Conservation (phyloP, 2,888 invertebrate species). For the Podabrus alpinus region DNA sequence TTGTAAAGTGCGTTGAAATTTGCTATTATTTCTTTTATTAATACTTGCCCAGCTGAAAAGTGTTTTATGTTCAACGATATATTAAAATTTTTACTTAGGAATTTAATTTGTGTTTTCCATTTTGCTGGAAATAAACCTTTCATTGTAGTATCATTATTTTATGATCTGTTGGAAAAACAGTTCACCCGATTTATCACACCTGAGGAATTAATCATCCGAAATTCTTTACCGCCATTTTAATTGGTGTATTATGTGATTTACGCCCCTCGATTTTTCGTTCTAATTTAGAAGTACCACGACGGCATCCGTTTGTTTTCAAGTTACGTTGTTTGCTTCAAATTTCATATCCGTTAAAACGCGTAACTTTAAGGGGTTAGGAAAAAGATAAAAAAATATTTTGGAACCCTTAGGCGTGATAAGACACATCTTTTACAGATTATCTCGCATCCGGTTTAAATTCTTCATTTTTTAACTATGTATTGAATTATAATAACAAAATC, state of each 20-base stretch:
- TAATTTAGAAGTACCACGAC: slow-evolving; percentile 9
- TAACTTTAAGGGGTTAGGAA: slow-evolving; percentile 13
- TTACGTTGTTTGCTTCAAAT: slow-evolving; percentile 26
- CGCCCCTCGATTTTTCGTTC: slow-evolving; percentile 17
- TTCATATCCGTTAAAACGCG: slow-evolving; percentile 25
- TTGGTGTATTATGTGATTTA: background rate
- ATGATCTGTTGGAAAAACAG: background rate
- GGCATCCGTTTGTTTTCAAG: background rate
- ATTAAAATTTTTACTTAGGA: slow-evolving; percentile 17
- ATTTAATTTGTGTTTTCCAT: slow-evolving; percentile 15
- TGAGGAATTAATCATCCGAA: background rate
- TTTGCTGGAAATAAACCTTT: slow-evolving; percentile 13
- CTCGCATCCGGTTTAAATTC: slow-evolving; percentile 34
- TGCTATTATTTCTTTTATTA: slow-evolving; percentile 33
- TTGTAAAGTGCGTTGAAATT: slow-evolving; percentile 31
- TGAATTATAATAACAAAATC: slow-evolving; percentile 26
- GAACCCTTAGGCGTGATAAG: slow-evolving; percentile 34
- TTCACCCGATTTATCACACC: background rate
- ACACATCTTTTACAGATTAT: slow-evolving; percentile 36
- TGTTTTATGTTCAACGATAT: slow-evolving; percentile 15
- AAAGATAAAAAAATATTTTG: slow-evolving; percentile 8
- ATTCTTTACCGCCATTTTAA: background rate
- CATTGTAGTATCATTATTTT: slow-evolving; percentile 7
- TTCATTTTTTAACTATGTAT: slow-evolving; percentile 32
- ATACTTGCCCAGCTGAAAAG: slow-evolving; percentile 12